Percentiles rank a stretch among this genome's conserved stretches.
phyloP scores from a whole-genome alignment of 2,113 vertebrate genomes.

The Pelobates fuscus region DNA sequence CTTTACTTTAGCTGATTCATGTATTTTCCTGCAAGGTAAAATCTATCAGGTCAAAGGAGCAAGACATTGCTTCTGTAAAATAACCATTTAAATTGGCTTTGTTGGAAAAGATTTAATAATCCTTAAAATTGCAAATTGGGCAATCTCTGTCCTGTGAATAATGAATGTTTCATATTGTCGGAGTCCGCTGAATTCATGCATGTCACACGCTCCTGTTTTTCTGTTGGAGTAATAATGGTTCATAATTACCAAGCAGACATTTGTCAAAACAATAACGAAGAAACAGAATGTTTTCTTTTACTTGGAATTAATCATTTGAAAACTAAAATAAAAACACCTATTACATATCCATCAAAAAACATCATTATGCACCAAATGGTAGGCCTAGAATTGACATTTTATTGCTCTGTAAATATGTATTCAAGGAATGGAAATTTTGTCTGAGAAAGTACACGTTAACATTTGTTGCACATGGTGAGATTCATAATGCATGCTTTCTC shows the following conservation, averaged over 20 bases:
- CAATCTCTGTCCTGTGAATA: slow-evolving; percentile 15
- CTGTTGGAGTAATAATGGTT: not conserved
- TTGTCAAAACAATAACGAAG: not conserved
- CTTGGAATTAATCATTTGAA: not conserved
- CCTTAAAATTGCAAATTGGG: not conserved
- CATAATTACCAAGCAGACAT: not conserved
- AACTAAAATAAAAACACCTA: not conserved
- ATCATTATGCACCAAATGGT: too few relatives aligned
- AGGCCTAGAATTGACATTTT: too few relatives aligned
- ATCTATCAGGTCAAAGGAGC: not conserved
- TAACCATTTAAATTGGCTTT: not conserved
- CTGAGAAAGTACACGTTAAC: too few relatives aligned
- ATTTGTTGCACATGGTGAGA: too few relatives aligned
- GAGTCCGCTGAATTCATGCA: slow-evolving; percentile 1
- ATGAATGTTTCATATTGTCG: not conserved
- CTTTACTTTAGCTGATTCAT: not conserved
- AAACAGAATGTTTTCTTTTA: not conserved
- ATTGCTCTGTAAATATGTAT: too few relatives aligned
- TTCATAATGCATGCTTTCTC: too few relatives aligned
- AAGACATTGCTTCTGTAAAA: not conserved
- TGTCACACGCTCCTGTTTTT: not conserved
- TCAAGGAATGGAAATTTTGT: too few relatives aligned
- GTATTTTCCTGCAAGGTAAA: not conserved
- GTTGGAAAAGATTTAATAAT: not conserved
- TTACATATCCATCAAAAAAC: too few relatives aligned